A percentile compares a stretch with the other conserved stretches of the same genome.
Conservation (phyloP, 2,888 invertebrate species). For the Polyommatus icarus region DNA sequence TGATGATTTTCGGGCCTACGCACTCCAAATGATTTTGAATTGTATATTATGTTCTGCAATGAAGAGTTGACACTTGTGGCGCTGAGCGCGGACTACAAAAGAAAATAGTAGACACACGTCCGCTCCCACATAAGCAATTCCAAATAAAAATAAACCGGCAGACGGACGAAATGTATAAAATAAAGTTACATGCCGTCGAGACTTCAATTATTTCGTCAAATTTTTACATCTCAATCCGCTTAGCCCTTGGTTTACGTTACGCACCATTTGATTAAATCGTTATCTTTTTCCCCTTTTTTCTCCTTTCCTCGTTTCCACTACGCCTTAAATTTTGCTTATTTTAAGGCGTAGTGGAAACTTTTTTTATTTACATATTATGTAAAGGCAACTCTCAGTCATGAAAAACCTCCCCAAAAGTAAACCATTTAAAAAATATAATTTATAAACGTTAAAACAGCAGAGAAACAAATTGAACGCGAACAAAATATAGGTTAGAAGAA, state of each 20-base stretch:
- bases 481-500: not conserved
- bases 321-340: not conserved
- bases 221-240: not conserved
- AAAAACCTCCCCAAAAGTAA: too few species aligned
- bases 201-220: conserved; percentile 24
- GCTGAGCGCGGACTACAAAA: conserved; percentile 52
- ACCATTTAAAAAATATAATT: not conserved
- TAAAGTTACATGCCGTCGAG: conserved; percentile 15
- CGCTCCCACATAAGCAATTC: conserved; percentile 59
- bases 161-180: conserved; percentile 42
- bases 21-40: not conserved
- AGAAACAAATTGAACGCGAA: not conserved
- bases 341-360: not conserved
- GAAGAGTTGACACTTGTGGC: conserved; percentile 38
- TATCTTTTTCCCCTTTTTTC: too few species aligned
- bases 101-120: conserved; percentile 59
- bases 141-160: conserved; percentile 63
- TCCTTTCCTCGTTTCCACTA: too few species aligned
- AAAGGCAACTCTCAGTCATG: too few species aligned
- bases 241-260: not conserved
- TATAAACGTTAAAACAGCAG: not conserved
- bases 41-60: conserved; percentile 14
- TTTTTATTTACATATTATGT: not conserved
- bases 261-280: not conserved
- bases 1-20: too few species aligned